Evolutionary conservation across 2,113 vertebrate species (phyloP).

Genomic region (Oreocharis arfaki): DNA sequence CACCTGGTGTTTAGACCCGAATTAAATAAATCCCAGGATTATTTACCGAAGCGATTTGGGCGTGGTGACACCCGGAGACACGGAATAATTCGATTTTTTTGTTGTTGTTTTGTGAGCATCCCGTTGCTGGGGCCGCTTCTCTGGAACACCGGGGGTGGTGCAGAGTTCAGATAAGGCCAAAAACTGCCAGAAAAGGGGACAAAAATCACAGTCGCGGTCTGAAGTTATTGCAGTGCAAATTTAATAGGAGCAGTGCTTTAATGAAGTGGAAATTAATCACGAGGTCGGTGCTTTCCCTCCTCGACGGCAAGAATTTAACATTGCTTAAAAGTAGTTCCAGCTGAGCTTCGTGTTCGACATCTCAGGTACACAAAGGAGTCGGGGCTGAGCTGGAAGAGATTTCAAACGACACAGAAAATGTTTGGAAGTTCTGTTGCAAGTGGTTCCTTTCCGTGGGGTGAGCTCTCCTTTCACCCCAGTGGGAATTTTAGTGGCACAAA

Average conservation of each 20-base stretch:
- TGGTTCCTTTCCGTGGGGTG: not conserved
- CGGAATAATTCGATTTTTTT: not conserved
- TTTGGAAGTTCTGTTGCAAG: not conserved
- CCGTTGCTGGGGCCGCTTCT: not conserved
- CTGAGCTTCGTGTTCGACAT: not conserved
- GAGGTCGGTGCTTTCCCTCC: not conserved
- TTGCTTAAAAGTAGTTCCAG: not conserved
- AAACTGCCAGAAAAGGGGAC: not conserved
- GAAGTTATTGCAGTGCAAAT: conserved; percentile 32
- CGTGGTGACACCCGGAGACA: not conserved
- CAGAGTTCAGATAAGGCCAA: not conserved
- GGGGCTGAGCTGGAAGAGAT: not conserved
- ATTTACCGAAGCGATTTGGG: not conserved
- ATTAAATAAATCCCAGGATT: not conserved
- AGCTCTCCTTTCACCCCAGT: not conserved
- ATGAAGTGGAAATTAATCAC: not conserved
- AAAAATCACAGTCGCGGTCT: conserved; percentile 29
- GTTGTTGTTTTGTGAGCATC: not conserved
- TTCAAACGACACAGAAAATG: not conserved
- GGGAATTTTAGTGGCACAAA: not conserved
- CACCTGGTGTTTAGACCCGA: conserved; percentile 50
- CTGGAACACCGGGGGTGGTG: not conserved
- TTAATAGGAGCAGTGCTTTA: not conserved
- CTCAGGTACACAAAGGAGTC: not conserved
- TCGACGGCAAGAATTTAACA: not conserved